Conservation (phyloP, 2,113 vertebrate species). For the Callochromis pleurospilus region DNA sequence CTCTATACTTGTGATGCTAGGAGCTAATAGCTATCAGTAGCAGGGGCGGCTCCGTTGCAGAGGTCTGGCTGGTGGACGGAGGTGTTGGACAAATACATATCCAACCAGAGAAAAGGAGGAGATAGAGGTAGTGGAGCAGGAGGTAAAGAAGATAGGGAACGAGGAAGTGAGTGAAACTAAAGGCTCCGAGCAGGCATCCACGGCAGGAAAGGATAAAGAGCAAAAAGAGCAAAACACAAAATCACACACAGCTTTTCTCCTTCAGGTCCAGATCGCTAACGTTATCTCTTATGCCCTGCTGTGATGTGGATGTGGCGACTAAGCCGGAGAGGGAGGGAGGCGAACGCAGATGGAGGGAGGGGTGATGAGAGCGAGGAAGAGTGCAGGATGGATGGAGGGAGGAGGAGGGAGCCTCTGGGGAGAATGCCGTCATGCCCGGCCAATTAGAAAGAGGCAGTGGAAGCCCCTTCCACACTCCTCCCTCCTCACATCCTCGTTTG, state of each 20-base stretch:
- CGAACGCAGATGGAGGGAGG: slow-evolving; percentile 57
- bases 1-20: slow-evolving; percentile 53
- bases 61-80: slow-evolving; percentile 33
- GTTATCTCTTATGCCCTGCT: slow-evolving; percentile 56
- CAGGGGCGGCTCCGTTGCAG: slow-evolving; percentile 53
- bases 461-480: slow-evolving; percentile 55
- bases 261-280: slow-evolving; percentile 36
- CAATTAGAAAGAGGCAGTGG: slow-evolving; percentile 81
- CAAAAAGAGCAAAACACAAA: background rate
- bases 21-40: slow-evolving; percentile 15
- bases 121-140: background rate
- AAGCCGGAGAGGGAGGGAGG: slow-evolving; percentile 54
- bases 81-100: slow-evolving; percentile 24
- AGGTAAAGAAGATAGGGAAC: background rate
- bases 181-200: slow-evolving; percentile 17
- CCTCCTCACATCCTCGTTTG: slow-evolving; percentile 34
- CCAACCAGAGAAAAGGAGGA: slow-evolving; percentile 10
- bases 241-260: background rate
- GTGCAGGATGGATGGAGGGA: slow-evolving; percentile 68
- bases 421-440: slow-evolving; percentile 91
- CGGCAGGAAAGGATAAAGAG: background rate
- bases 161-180: background rate
- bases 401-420: slow-evolving; percentile 69
- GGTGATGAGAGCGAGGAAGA: slow-evolving; percentile 70
- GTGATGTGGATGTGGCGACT: slow-evolving; percentile 76